A percentile compares a stretch with the other conserved stretches of the same genome.
These are phyloP conservation scores for Micoletzkya japonica DNA, from an alignment of 2,888 invertebrate genomes.

Conservation along the genomic window DNA sequence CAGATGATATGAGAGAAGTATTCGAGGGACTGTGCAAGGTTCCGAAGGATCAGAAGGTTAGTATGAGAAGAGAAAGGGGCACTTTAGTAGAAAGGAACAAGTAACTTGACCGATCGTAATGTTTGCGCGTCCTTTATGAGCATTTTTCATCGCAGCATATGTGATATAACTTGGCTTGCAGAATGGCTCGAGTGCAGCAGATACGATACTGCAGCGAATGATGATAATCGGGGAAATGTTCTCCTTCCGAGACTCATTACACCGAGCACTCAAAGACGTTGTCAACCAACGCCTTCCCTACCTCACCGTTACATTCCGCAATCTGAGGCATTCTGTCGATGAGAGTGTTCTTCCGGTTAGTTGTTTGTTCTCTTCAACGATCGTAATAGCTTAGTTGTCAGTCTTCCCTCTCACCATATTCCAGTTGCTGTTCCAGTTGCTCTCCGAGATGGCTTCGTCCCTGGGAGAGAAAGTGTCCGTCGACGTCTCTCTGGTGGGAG, in stretches of 20 bases:
- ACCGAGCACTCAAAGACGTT: conserved; percentile 80
- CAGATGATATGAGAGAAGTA: conserved; percentile 95
- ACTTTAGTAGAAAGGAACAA: neutral
- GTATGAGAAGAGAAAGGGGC: neutral
- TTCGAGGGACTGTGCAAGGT: conserved; percentile 67
- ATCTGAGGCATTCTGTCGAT: conserved; percentile 47
- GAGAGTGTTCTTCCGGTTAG: conserved; percentile 41
- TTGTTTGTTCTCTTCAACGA: neutral
- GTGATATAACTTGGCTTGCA: neutral
- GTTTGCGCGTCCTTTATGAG: neutral
- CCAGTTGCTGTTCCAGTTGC: neutral
- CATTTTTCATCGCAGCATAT: neutral
- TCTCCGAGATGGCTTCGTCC: conserved; percentile 79
- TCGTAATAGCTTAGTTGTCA: neutral
- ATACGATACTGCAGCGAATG: conserved; percentile 84
- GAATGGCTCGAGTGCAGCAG: conserved; percentile 47
- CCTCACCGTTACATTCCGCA: conserved; percentile 83
- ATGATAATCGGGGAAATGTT: conserved; percentile 96
- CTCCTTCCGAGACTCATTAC: conserved; percentile 89
- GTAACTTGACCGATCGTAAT: no score
- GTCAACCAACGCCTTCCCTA: conserved; percentile 93
- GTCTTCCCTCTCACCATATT: neutral
- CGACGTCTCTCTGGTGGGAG: conserved; percentile 88
- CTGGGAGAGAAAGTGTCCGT: conserved; percentile 91
- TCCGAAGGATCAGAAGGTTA: conserved; percentile 29